Percentiles rank a stretch among this genome's conserved stretches.
phyloP scores from a whole-genome alignment of 2,888 invertebrate genomes.

The Hemithea aestivaria region DNA sequence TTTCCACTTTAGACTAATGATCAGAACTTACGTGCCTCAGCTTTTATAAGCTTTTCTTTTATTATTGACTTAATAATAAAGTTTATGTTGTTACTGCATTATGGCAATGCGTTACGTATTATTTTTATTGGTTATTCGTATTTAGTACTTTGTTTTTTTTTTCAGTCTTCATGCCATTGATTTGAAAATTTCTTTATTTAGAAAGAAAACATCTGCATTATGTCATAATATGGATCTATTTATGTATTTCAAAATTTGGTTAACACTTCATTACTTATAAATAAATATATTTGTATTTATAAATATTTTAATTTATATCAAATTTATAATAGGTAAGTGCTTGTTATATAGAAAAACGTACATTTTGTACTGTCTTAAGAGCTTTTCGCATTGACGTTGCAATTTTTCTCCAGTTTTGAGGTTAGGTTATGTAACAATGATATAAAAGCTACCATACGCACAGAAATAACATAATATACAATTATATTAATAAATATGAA shows the following conservation, averaged over 20 bases:
- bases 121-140: constrained; percentile 15
- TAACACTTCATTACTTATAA: too few relatives aligned
- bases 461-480: too few relatives aligned
- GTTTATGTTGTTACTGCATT: constrained; percentile 54
- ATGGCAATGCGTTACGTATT: constrained; percentile 47
- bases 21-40: constrained; percentile 29
- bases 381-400: constrained; percentile 38
- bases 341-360: too few relatives aligned
- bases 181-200: too few relatives aligned
- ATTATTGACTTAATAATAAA: constrained; percentile 14
- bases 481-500: constrained; percentile 4
- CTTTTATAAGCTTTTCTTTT: constrained; percentile 14
- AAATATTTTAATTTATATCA: too few relatives aligned
- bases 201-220: too few relatives aligned
- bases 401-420: constrained; percentile 42
- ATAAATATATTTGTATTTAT: too few relatives aligned
- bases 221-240: too few relatives aligned
- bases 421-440: constrained; percentile 69
- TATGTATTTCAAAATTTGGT: too few relatives aligned
- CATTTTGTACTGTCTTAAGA: constrained; percentile 1
- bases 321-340: too few relatives aligned
- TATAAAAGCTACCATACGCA: constrained; percentile 27
- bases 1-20: constrained; percentile 39
- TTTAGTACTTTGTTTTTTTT: constrained; percentile 13
- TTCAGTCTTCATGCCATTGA: constrained; percentile 4